Evolutionary conservation across 2,888 invertebrate genomes (phyloP).

Genomic region (Nasonovia ribisnigri): DNA sequence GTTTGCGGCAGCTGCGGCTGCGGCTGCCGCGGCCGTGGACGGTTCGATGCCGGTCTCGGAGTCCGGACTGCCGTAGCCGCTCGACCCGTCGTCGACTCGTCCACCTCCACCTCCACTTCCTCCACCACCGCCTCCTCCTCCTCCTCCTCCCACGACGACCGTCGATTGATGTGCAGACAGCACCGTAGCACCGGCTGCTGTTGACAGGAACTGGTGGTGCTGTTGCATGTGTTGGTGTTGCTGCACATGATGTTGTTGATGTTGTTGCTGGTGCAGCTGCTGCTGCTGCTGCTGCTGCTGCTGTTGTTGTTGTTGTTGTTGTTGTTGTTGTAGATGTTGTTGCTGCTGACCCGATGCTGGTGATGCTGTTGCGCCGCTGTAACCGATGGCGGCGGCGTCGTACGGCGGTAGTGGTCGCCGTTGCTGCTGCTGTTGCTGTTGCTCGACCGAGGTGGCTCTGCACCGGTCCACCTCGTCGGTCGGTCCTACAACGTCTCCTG

Average conservation of each 20-base stretch:
- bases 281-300: conserved; percentile 60
- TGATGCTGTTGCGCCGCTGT: conserved; percentile 51
- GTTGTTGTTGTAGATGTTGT: conserved; percentile 48
- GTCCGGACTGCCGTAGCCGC: conserved; percentile 68
- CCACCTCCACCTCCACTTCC: conserved; percentile 47
- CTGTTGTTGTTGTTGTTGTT: background rate
- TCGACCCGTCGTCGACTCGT: conserved; percentile 66
- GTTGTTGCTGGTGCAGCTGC: conserved; percentile 47
- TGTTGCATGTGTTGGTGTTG: conserved; percentile 21
- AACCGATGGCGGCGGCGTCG: conserved; percentile 41
- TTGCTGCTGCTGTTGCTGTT: conserved; percentile 52
- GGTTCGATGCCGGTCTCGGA: conserved; percentile 67
- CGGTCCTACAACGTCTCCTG: conserved; percentile 67
- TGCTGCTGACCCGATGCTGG: conserved; percentile 28
- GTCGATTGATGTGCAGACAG: conserved; percentile 51
- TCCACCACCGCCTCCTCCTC: background rate
- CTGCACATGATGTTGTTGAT: background rate
- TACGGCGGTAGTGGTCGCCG: conserved; percentile 29
- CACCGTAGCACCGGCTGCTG: conserved; percentile 54
- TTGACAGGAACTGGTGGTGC: conserved; percentile 39
- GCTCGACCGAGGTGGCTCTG: conserved; percentile 58
- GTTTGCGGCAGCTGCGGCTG: background rate
- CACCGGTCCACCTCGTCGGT: conserved; percentile 66
- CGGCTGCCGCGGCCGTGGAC: background rate
- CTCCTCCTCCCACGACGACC: background rate